Percentiles rank a stretch among this genome's conserved stretches.
phyloP scores from a whole-genome alignment of 2,888 invertebrate species.

The Argynnis bischoffii region DNA sequence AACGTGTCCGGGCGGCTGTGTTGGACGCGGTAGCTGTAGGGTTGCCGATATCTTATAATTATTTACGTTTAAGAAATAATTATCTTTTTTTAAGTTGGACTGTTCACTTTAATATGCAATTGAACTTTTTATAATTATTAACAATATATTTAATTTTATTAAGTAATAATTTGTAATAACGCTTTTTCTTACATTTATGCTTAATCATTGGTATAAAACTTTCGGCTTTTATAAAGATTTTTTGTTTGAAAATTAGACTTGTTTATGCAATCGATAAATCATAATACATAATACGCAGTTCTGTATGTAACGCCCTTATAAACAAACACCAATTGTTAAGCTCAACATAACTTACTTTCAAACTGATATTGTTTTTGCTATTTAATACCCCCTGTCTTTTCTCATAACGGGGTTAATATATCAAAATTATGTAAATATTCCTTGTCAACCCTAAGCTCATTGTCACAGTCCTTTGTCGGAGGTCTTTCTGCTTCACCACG shows the following conservation, averaged over 20 bases:
- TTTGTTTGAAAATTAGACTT: too few relatives aligned
- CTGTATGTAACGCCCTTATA: constrained; percentile 1
- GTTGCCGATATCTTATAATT: constrained; percentile 50
- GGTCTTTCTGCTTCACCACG: constrained; percentile 76
- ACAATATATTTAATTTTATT: too few relatives aligned
- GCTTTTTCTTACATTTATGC: too few relatives aligned
- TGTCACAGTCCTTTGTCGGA: constrained; percentile 77
- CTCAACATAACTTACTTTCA: neutral
- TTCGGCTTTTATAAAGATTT: too few relatives aligned
- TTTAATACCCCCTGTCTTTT: constrained; percentile 12
- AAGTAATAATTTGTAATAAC: too few relatives aligned
- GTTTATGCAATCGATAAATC: too few relatives aligned
- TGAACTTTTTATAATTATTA: too few relatives aligned
- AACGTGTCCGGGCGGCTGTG: constrained; percentile 80
- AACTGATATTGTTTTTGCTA: constrained; percentile 18
- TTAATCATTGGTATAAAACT: too few relatives aligned
- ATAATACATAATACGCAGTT: neutral
- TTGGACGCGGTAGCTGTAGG: constrained; percentile 66
- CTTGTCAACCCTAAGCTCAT: constrained; percentile 64
- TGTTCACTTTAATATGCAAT: too few relatives aligned
- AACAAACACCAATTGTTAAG: constrained; percentile 5
- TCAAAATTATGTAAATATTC: constrained; percentile 48
- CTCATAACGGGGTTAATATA: constrained; percentile 25
- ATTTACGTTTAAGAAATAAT: neutral
- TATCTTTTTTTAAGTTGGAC: neutral